These are phyloP conservation scores for Luperina nickerlii DNA, from an alignment of 2,888 invertebrate genomes.

Conservation along the genomic window DNA sequence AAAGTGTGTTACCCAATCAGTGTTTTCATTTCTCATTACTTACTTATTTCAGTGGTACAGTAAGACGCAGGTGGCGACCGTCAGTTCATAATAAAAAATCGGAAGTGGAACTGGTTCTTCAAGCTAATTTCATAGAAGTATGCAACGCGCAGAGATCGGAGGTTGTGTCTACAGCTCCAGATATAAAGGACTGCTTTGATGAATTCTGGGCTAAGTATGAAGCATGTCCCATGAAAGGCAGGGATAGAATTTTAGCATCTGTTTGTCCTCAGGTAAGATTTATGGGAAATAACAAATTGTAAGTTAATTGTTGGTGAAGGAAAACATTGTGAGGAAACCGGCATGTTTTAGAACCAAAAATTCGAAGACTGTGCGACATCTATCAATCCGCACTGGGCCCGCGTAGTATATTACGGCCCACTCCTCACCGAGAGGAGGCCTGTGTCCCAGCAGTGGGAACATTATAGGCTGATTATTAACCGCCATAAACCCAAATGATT, in stretches of 20 bases:
- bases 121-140: slow-evolving; percentile 93
- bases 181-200: slow-evolving; percentile 92
- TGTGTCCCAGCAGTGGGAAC: not conserved
- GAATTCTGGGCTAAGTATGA: slow-evolving; percentile 93
- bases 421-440: not conserved
- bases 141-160: slow-evolving; percentile 88
- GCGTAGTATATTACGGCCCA: no score
- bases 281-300: not conserved
- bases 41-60: slow-evolving; percentile 91
- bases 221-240: slow-evolving; percentile 92
- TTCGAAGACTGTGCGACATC: no score
- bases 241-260: slow-evolving; percentile 94
- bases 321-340: not conserved
- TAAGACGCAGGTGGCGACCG: slow-evolving; percentile 93
- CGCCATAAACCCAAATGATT: not conserved
- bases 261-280: slow-evolving; percentile 94
- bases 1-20: not conserved
- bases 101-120: slow-evolving; percentile 93
- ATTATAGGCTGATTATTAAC: not conserved
- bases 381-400: no score
- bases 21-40: not conserved
- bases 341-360: not conserved
- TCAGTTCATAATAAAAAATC: slow-evolving; percentile 90
- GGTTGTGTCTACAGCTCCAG: slow-evolving; percentile 90
- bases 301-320: not conserved